Percentiles rank a stretch among this genome's conserved stretches.
These are phyloP conservation scores for Sphaerophoria rueppellii DNA, from an alignment of 2,888 invertebrate genomes.

Conservation along the genomic window DNA sequence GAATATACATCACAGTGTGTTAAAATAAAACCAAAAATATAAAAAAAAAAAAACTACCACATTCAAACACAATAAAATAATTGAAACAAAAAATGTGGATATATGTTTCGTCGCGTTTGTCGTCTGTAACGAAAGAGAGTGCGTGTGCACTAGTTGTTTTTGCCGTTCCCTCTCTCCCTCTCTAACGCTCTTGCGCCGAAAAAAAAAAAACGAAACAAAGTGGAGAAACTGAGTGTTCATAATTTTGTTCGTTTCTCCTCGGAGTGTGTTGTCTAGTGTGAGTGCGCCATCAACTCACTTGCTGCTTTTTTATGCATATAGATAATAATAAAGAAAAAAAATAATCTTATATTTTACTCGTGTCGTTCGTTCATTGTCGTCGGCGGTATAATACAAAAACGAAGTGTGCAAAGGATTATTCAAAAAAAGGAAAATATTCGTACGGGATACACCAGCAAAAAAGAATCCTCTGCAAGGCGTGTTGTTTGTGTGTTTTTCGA, in stretches of 20 bases:
- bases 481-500: constrained; percentile 42
- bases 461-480: constrained; percentile 44
- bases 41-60: constrained; percentile 20
- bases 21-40: constrained; percentile 8
- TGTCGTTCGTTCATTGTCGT: constrained; percentile 49
- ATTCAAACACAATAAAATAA: constrained; percentile 22
- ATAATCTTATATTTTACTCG: constrained; percentile 59
- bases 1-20: background rate
- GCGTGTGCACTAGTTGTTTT: constrained; percentile 56
- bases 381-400: constrained; percentile 66
- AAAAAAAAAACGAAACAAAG: constrained; percentile 6
- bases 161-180: constrained; percentile 1
- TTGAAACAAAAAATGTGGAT: constrained; percentile 35
- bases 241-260: constrained; percentile 54
- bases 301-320: constrained; percentile 46
- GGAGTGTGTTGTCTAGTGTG: constrained; percentile 30
- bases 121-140: constrained; percentile 36
- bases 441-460: constrained; percentile 38
- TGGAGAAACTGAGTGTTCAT: constrained; percentile 59
- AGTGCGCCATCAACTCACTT: constrained; percentile 49
- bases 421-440: constrained; percentile 48
- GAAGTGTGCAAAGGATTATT: constrained; percentile 49
- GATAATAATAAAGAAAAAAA: constrained; percentile 40
- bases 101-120: constrained; percentile 34
- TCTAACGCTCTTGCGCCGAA: constrained; percentile 37